Conservation (phyloP, 2,797 vertebrate genomes). For the Schizopygopsis malacanthus region DNA sequence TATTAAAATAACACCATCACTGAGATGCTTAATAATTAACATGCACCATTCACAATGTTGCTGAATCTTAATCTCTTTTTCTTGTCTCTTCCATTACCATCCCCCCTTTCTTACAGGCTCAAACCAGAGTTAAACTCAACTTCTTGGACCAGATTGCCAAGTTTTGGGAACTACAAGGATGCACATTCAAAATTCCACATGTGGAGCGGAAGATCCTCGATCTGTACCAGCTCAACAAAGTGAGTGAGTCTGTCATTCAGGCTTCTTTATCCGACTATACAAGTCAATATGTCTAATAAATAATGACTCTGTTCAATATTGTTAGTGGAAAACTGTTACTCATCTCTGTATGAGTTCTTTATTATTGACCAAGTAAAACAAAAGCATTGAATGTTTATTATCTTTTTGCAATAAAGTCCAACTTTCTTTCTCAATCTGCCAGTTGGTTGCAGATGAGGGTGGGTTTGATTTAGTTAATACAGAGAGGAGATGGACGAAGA, state of each 20-base stretch:
- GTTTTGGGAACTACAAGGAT: constrained; percentile 98
- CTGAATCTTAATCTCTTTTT: constrained; percentile 29
- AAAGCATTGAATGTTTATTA: neutral
- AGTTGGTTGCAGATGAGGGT: constrained; percentile 97
- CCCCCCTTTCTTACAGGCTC: constrained; percentile 80
- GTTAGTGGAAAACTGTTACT: constrained; percentile 5
- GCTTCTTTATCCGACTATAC: too few relatives aligned
- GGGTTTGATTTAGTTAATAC: constrained; percentile 93
- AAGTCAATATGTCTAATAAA: neutral
- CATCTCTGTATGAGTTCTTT: constrained; percentile 17
- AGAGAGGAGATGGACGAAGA: constrained; percentile 96
- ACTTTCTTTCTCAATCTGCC: constrained; percentile 19
- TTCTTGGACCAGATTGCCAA: constrained; percentile 99
- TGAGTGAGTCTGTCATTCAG: constrained; percentile 61
- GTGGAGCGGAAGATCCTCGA: constrained; percentile 97
- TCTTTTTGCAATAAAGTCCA: neutral
- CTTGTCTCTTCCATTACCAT: neutral
- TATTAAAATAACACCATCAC: neutral
- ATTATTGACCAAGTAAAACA: neutral
- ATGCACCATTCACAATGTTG: constrained; percentile 34
- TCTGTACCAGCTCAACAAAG: constrained; percentile 94
- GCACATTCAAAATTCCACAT: constrained; percentile 92
- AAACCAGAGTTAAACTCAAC: constrained; percentile 96
- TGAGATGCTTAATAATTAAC: constrained; percentile 54
- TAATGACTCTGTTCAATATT: neutral